Evolutionary conservation across 2,113 vertebrate genomes (phyloP), one percentile per base, ranked within the genome.

Genomic region (Potamarius usumacintae): DNA sequence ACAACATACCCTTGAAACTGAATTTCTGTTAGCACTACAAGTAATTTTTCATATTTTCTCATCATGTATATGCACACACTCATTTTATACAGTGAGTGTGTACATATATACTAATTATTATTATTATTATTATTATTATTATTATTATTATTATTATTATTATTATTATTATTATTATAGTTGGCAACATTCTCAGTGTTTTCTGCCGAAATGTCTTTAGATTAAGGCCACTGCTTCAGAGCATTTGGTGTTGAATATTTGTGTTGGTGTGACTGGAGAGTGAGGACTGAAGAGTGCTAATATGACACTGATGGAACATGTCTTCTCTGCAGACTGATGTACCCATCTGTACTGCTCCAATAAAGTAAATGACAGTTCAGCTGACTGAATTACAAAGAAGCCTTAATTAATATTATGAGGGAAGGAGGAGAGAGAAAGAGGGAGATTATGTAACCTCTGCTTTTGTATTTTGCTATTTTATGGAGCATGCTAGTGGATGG

Each of bases 381-480:
- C 81, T 88, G 74, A 86, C 80, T 89, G n/a, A 91, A 88, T 89
- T 88, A 89, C 52, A 74, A 76, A 72, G 67, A 79, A 77, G 77
- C 57, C 67, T 60, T 88, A 87, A 88, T 88, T 78, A 88, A 82
- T 42, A 63, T 52, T 71, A 84, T 77, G 27, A 74, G 57, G 48
- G 58, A 48, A 58, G n/a, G 15, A 86, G n/a, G 7, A 72, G 78
- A 55, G 7, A 55, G 50, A 18, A 5, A 20, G 15, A 65, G 80
- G 48, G 86, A 65, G 17, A 57, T 27, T 65, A 55, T 52, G 20
- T 27, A 27, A 50, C 18, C 80, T 87, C 6, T 30, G 25, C 9
- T 50, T 18, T 76, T 87, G 27, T 22, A 15, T 30, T 6, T 53
- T 30, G 58, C 60, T 67, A 22, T 50, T 18, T 69, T 42, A 22